Percentiles rank a stretch among this genome's conserved stretches.
These are phyloP conservation scores for Buathra laborator DNA, from an alignment of 2,888 invertebrate genomes.

Conservation along the genomic window DNA sequence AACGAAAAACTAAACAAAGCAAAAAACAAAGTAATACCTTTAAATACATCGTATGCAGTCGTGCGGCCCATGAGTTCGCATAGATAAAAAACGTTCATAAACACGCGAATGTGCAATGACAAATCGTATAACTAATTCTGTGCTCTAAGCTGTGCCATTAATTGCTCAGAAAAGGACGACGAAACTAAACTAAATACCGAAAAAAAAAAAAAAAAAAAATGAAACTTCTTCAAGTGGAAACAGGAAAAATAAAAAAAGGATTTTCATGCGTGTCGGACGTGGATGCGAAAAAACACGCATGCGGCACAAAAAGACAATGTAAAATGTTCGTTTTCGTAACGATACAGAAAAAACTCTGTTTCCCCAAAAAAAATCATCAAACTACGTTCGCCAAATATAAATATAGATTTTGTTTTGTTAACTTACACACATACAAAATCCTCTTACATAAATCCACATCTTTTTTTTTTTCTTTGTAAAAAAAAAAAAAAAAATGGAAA, in stretches of 20 bases:
- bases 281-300: slow-evolving; percentile 34
- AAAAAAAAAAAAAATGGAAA: slow-evolving; percentile 44
- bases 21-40: background rate
- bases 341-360: slow-evolving; percentile 70
- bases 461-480: slow-evolving; percentile 32
- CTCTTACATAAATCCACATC: slow-evolving; percentile 66
- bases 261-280: slow-evolving; percentile 54
- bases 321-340: slow-evolving; percentile 48
- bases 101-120: slow-evolving; percentile 6
- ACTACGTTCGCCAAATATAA: slow-evolving; percentile 68
- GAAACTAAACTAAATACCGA: background rate
- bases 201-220: background rate
- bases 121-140: background rate
- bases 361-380: slow-evolving; percentile 71
- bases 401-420: slow-evolving; percentile 60
- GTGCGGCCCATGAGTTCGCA: background rate
- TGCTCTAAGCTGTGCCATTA: background rate
- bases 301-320: slow-evolving; percentile 51
- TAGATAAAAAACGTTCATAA: background rate
- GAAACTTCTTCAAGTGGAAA: background rate
- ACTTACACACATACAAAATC: slow-evolving; percentile 70
- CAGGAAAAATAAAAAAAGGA: slow-evolving; percentile 2
- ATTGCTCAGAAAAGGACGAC: background rate
- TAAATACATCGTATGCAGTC: background rate
- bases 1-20: background rate